A percentile compares a stretch with the other conserved stretches of the same genome.
These are phyloP conservation scores for Dryobota labecula DNA, from an alignment of 2,888 invertebrate species.

Conservation along the genomic window DNA sequence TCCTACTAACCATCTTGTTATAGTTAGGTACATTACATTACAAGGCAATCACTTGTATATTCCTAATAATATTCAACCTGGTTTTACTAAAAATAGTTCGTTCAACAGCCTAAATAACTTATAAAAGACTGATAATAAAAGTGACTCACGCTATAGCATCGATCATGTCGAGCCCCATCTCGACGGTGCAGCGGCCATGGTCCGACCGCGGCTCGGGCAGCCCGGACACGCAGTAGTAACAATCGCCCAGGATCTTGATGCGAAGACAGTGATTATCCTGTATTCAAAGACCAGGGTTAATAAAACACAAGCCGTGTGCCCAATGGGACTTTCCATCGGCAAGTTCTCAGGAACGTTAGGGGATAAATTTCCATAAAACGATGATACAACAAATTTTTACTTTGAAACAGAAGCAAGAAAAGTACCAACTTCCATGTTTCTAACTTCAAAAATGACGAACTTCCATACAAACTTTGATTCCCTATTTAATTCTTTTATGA, in stretches of 20 bases:
- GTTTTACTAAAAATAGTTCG: neutral
- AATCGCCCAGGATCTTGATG: conserved; percentile 97
- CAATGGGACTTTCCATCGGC: neutral
- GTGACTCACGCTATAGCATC: conserved; percentile 94
- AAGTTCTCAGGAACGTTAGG: neutral
- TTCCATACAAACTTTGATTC: neutral
- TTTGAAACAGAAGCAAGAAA: neutral
- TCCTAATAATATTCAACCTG: neutral
- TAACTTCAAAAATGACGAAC: neutral
- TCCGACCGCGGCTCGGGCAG: conserved; percentile 97
- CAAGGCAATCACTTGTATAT: neutral
- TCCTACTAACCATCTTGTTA: neutral
- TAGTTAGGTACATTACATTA: neutral
- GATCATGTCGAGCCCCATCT: conserved; percentile 96
- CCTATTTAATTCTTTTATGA: neutral
- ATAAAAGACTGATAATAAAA: neutral
- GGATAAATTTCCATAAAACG: neutral
- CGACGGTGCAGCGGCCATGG: conserved; percentile 97
- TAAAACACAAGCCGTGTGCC: neutral
- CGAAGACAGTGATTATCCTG: conserved; percentile 96
- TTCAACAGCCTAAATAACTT: neutral
- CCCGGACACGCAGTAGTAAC: conserved; percentile 98
- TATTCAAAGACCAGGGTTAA: neutral
- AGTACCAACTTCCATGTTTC: neutral
- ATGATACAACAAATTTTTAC: neutral